These are phyloP conservation scores for Drosophila longiperda DNA, from an alignment of 2,888 invertebrate genomes.

Conservation along the genomic window DNA sequence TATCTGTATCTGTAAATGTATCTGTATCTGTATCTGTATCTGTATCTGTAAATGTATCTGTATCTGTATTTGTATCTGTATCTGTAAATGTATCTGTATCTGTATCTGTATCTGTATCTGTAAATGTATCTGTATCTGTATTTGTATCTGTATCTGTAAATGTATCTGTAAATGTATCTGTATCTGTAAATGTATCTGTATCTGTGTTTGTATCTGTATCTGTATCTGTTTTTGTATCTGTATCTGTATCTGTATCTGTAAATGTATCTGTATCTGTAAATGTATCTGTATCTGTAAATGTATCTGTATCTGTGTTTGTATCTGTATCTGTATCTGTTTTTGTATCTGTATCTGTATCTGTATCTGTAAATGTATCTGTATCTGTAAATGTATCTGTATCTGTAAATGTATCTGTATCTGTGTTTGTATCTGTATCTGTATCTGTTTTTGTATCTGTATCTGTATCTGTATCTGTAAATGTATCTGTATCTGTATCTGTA, in stretches of 20 bases:
- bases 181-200: conserved; percentile 12
- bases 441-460: neutral
- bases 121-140: conserved; percentile 8
- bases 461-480: conserved; percentile 9
- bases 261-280: neutral
- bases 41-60: conserved; percentile 7
- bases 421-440: conserved; percentile 9
- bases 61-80: conserved; percentile 8
- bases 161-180: neutral
- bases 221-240: conserved; percentile 6
- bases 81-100: conserved; percentile 5
- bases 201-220: conserved; percentile 8
- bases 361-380: neutral
- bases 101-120: conserved; percentile 6
- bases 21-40: neutral
- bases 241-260: conserved; percentile 8
- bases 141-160: conserved; percentile 8
- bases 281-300: conserved; percentile 13
- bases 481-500: conserved; percentile 5
- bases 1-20: conserved; percentile 7
- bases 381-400: conserved; percentile 5
- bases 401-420: conserved; percentile 8
- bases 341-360: conserved; percentile 10
- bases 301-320: too few species aligned
- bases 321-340: conserved; percentile 2